Conservation (phyloP, 2,797 vertebrate species). For the Scolopax bukidnonensis region DNA sequence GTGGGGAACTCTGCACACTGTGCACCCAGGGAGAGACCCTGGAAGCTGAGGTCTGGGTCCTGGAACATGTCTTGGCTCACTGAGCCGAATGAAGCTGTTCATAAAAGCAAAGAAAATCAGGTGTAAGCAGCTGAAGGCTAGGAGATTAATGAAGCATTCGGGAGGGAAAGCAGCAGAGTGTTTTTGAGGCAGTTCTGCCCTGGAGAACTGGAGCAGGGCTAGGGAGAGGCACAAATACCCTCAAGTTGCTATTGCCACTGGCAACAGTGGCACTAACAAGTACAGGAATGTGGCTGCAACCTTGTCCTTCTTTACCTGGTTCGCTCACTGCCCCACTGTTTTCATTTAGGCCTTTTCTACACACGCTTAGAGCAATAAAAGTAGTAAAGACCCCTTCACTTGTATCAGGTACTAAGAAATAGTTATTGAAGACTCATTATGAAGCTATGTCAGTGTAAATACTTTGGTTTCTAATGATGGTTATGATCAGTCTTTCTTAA, state of each 20-base stretch:
- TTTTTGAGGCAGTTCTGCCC: neutral
- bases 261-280: neutral
- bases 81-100: neutral
- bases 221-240: neutral
- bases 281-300: neutral
- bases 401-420: neutral
- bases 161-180: neutral
- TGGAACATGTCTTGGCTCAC: neutral
- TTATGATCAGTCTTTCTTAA: neutral
- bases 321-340: neutral
- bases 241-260: neutral
- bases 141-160: conserved; percentile 25
- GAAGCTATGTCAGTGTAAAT: neutral
- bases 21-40: neutral
- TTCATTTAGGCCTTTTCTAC: neutral
- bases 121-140: conserved; percentile 24
- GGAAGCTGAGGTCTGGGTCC: neutral
- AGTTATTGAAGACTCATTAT: neutral
- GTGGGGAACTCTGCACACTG: neutral
- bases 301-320: neutral
- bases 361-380: neutral
- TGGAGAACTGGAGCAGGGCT: neutral
- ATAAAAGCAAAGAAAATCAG: conserved; percentile 26
- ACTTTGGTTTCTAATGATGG: neutral
- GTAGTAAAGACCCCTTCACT: neutral